Conservation (phyloP, 53 echinoderm and acorn worm genomes). For the Paelopatides confundens region DNA sequence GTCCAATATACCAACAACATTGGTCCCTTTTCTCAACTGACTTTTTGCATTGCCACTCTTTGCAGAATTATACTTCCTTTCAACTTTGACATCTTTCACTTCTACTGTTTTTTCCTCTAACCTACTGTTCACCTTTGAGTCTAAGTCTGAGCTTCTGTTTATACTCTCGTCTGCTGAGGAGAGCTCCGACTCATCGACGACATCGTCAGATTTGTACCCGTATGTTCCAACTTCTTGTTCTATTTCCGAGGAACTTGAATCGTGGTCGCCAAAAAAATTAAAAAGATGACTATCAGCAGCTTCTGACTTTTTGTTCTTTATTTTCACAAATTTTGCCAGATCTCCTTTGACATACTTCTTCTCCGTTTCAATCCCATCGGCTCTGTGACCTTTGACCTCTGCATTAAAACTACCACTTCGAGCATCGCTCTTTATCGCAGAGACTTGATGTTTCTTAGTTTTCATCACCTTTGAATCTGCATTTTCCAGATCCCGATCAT, state of each 20-base stretch:
- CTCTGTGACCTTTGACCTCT: neutral
- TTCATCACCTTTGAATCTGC: neutral
- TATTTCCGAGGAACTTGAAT: neutral
- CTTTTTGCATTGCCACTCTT: too few species aligned
- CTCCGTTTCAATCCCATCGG: neutral
- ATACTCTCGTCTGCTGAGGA: neutral
- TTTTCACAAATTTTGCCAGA: neutral
- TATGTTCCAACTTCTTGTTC: neutral
- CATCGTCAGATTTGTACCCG: neutral
- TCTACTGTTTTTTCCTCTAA: neutral
- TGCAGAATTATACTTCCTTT: neutral
- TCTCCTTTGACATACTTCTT: too few species aligned
- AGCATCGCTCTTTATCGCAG: too few species aligned
- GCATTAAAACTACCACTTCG: neutral
- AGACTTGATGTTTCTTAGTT: neutral
- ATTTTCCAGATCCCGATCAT: neutral
- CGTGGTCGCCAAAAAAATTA: neutral
- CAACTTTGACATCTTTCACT: neutral
- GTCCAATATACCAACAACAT: neutral
- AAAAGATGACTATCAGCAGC: neutral
- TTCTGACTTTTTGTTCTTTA: neutral
- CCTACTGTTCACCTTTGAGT: neutral
- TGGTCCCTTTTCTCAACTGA: neutral
- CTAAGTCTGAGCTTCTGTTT: neutral
- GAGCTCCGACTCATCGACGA: neutral